These are phyloP conservation scores for Pammene fasciana DNA, from an alignment of 2,888 invertebrate genomes.

Conservation along the genomic window DNA sequence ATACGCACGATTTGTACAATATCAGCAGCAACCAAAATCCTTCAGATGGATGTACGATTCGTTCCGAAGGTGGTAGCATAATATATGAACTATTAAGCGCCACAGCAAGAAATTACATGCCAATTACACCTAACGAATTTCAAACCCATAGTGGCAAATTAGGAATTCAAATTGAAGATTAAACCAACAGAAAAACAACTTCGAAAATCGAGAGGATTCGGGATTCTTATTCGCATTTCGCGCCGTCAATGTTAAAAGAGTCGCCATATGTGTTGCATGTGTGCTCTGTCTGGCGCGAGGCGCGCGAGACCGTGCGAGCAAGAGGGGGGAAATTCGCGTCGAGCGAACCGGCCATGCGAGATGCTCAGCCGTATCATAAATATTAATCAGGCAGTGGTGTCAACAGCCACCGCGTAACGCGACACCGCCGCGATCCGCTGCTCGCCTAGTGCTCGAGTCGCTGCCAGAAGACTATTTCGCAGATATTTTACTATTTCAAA, in stretches of 20 bases:
- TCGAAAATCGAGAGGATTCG: constrained; percentile 75
- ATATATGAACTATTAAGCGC: constrained; percentile 11
- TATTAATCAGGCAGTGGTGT: constrained; percentile 84
- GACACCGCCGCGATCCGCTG: constrained; percentile 79
- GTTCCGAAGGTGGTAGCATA: constrained; percentile 12
- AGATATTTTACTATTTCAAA: constrained; percentile 40
- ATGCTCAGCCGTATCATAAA: constrained; percentile 83
- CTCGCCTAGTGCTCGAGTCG: constrained; percentile 73
- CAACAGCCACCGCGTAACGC: constrained; percentile 84
- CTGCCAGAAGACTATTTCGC: constrained; percentile 60
- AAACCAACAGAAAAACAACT: constrained; percentile 62
- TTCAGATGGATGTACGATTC: constrained; percentile 55
- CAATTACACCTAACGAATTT: constrained; percentile 14
- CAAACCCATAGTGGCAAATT: constrained; percentile 12
- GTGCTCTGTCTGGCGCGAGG: constrained; percentile 59
- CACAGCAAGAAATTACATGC: constrained; percentile 6
- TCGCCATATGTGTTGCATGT: constrained; percentile 64
- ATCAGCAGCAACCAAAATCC: constrained; percentile 46
- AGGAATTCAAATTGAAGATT: constrained; percentile 29
- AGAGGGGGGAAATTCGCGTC: constrained; percentile 75
- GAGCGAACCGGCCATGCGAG: constrained; percentile 82
- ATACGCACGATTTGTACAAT: constrained; percentile 61
- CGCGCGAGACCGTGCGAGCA: constrained; percentile 60
- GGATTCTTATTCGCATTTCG: constrained; percentile 80
- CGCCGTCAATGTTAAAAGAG: constrained; percentile 73